These are phyloP conservation scores for Gymnocheta viridis DNA, from an alignment of 2,888 invertebrate species.

Conservation along the genomic window DNA sequence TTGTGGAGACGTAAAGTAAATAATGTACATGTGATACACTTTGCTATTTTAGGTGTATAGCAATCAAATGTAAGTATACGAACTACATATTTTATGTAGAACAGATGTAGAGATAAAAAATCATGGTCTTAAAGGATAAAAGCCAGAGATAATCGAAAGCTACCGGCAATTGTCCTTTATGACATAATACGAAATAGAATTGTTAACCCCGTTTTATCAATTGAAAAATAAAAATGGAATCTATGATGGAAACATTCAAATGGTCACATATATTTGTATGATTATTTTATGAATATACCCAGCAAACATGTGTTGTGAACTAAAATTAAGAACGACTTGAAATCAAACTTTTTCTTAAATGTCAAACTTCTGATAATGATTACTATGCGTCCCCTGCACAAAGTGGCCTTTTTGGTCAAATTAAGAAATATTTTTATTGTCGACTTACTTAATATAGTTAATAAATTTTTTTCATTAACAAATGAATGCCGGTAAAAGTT, in stretches of 20 bases:
- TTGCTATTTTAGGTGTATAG: slow-evolving; percentile 4
- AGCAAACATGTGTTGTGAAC: background rate
- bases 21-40: slow-evolving; percentile 19
- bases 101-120: slow-evolving; percentile 21
- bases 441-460: no score
- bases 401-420: no score
- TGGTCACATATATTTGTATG: background rate
- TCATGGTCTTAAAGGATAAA: slow-evolving; percentile 14
- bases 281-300: background rate
- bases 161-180: slow-evolving; percentile 65
- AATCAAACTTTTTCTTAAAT: no score
- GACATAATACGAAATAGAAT: slow-evolving; percentile 61
- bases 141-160: slow-evolving; percentile 55
- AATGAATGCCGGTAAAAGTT: no score
- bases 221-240: slow-evolving; percentile 26
- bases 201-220: slow-evolving; percentile 65
- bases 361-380: no score
- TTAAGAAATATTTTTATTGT: no score
- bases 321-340: no score
- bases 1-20: slow-evolving; percentile 29
- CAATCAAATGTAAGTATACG: background rate
- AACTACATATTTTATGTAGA: background rate
- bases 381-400: no score
- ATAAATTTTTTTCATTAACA: no score
- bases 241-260: slow-evolving; percentile 8